A percentile compares a stretch with the other conserved stretches of the same genome.
Conservation (phyloP, 1,140 invertebrate species). For the Stegodyphus dumicola region DNA sequence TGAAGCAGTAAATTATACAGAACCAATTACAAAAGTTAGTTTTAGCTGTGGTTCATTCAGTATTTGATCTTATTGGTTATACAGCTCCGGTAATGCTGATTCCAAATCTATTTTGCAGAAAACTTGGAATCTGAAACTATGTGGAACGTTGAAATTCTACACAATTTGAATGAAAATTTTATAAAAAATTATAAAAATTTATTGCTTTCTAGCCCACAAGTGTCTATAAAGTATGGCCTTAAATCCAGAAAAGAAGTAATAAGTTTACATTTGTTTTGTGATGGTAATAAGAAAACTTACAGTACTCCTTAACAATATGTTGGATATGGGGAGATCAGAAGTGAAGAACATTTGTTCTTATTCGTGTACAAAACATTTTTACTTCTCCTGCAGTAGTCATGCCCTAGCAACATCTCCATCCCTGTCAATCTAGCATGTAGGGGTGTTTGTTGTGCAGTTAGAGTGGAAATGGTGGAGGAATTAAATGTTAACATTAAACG, state of each 20-base stretch:
- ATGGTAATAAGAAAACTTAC: background rate
- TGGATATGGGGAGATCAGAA: background rate
- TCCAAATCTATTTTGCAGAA: background rate
- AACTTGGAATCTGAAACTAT: background rate
- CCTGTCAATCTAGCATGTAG: background rate
- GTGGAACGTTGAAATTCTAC: background rate
- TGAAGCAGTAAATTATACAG: background rate
- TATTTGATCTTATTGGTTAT: conserved; percentile 15
- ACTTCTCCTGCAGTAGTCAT: background rate
- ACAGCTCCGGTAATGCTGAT: conserved; percentile 20
- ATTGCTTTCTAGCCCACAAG: background rate
- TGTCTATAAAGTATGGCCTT: background rate
- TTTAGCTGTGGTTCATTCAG: conserved; percentile 1
- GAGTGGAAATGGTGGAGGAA: background rate
- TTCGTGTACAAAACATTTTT: background rate
- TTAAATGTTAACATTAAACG: background rate
- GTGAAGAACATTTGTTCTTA: background rate
- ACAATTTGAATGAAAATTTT: background rate
- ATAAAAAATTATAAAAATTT: background rate
- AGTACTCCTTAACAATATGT: background rate
- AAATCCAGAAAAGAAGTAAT: background rate
- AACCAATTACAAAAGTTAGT: conserved; percentile 8
- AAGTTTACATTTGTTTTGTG: background rate
- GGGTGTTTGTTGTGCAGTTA: background rate
- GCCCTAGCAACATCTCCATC: background rate